Percentiles rank a stretch among this genome's conserved stretches.
These are phyloP conservation scores for Atopsyche davidsoni DNA, from an alignment of 1,140 invertebrate species.

Conservation along the genomic window DNA sequence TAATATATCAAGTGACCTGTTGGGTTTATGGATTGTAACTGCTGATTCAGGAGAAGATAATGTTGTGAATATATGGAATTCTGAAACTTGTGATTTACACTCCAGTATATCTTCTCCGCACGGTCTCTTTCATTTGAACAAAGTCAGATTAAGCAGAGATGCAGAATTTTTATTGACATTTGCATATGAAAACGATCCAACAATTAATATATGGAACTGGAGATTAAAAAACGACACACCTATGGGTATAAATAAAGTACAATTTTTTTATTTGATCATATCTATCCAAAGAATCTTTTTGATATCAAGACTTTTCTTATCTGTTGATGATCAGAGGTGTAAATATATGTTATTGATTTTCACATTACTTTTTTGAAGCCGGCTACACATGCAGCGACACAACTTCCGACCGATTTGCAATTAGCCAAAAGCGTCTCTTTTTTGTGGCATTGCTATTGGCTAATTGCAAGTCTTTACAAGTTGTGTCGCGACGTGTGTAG, in stretches of 20 bases:
- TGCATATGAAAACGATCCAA: conserved; percentile 11
- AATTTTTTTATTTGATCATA: too few relatives aligned
- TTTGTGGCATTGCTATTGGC: too few relatives aligned
- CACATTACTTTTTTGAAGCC: too few relatives aligned
- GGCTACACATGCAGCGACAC: too few relatives aligned
- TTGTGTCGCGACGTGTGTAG: too few relatives aligned
- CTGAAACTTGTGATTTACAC: not conserved
- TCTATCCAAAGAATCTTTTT: too few relatives aligned
- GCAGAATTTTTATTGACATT: conserved; percentile 12
- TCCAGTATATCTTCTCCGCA: conserved; percentile 7
- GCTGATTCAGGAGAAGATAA: conserved; percentile 12
- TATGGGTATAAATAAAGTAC: conserved; percentile 3
- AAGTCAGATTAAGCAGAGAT: conserved; percentile 7
- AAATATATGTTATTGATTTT: too few relatives aligned
- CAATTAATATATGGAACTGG: conserved; percentile 13
- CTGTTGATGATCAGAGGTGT: too few relatives aligned
- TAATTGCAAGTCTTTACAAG: too few relatives aligned
- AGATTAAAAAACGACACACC: not conserved
- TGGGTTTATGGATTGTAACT: conserved; percentile 12
- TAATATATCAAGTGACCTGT: conserved; percentile 10
- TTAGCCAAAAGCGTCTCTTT: too few relatives aligned
- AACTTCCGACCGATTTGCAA: too few relatives aligned
- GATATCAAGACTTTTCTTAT: too few relatives aligned
- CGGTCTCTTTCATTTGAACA: conserved; percentile 3
- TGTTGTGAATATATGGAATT: conserved; percentile 13